Conservation (phyloP, 2,113 vertebrate species). For the Dicaeum eximium region DNA sequence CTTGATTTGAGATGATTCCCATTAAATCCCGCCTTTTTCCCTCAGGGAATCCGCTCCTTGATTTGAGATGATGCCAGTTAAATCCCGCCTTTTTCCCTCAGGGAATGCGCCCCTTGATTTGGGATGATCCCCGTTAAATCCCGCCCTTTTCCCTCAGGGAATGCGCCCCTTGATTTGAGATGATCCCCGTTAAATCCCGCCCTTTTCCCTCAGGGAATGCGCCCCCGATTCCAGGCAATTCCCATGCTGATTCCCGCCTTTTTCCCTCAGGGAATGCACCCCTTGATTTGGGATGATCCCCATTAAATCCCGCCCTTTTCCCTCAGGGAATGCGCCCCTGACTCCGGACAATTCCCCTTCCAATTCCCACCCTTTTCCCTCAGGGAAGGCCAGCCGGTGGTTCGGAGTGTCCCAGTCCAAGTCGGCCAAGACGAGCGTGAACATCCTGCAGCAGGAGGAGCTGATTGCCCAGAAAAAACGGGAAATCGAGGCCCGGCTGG, state of each 20-base stretch:
- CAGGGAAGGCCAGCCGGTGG: slow-evolving; percentile 84
- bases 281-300: no score
- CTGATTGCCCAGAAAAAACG: slow-evolving; percentile 94
- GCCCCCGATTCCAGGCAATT: fast-evolving
- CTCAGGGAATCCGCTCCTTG: slow-evolving; percentile 49
- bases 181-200: no score
- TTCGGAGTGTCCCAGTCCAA: slow-evolving; percentile 78
- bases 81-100: neutral
- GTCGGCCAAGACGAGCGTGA: slow-evolving; percentile 84
- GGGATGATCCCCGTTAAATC: neutral
- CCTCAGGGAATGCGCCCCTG: slow-evolving; percentile 18
- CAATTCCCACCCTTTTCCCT: neutral
- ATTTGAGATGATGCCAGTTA: no score
- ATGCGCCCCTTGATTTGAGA: no score
- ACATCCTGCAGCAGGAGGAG: slow-evolving; percentile 91
- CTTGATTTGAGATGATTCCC: no score
- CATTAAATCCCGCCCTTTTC: no score
- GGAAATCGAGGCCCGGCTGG: slow-evolving; percentile 92
- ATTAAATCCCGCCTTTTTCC: neutral
- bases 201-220: slow-evolving; percentile 72
- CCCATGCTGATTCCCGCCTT: fast-evolving
- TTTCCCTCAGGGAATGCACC: no score
- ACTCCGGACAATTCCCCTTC: fast-evolving
- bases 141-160: fast-evolving
- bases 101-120: slow-evolving; percentile 45